Evolutionary conservation across 1,140 invertebrate genomes (phyloP).

Genomic region (Delia radicum): DNA sequence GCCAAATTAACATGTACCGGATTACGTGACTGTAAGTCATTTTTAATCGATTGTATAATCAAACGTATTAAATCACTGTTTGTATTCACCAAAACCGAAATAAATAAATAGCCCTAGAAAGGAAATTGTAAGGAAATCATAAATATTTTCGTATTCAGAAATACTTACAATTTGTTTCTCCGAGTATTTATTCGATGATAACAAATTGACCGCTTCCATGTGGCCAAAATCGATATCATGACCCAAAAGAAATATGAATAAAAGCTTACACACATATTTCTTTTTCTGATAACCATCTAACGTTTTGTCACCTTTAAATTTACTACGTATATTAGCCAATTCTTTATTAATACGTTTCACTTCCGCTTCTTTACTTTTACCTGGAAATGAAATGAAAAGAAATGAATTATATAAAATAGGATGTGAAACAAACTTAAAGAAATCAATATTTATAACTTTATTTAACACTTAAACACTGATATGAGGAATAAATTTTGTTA

Average conservation of each 20-base stretch:
- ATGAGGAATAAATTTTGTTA: no score
- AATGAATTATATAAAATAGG: no score
- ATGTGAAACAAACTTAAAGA: no score
- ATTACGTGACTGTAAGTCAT: slow-evolving; percentile 95
- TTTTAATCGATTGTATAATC: slow-evolving; percentile 99
- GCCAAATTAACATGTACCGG: slow-evolving; percentile 98
- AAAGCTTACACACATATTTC: slow-evolving; percentile 99
- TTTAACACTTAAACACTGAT: no score
- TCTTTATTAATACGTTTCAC: slow-evolving; percentile 99
- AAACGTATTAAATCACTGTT: slow-evolving; percentile 99
- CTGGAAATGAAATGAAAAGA: slow-evolving; percentile 57
- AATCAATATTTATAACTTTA: no score
- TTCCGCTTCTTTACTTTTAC: slow-evolving; percentile 99
- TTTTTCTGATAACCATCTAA: slow-evolving; percentile 99
- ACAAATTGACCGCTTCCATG: slow-evolving; percentile 99
- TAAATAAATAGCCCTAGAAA: slow-evolving; percentile 95
- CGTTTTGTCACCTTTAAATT: slow-evolving; percentile 99
- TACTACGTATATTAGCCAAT: slow-evolving; percentile 98
- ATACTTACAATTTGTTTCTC: slow-evolving; percentile 99
- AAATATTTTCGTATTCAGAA: no score
- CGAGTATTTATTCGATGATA: slow-evolving; percentile 99
- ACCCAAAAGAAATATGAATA: slow-evolving; percentile 98
- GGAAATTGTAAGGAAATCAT: no score
- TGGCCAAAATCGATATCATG: slow-evolving; percentile 99
- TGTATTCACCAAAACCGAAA: slow-evolving; percentile 98